Evolutionary conservation across 2,888 invertebrate genomes (phyloP).

Genomic region (Melanchra persicariae): DNA sequence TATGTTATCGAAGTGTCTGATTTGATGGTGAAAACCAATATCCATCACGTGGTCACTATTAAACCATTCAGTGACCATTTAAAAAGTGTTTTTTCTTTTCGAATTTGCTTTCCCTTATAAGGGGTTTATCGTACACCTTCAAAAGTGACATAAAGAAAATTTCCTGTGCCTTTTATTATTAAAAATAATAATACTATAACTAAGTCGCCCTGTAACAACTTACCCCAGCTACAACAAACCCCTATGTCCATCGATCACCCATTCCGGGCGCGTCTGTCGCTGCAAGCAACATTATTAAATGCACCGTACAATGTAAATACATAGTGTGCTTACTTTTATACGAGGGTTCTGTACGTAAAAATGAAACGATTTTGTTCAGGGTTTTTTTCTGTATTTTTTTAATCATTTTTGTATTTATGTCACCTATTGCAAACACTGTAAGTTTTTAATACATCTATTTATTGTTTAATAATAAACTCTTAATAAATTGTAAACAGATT

Average conservation of each 20-base stretch:
- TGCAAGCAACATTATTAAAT: slow-evolving; percentile 52
- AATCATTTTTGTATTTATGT: not conserved
- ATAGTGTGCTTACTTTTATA: not conserved
- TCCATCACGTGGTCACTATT: too few species aligned
- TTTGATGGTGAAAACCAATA: too few species aligned
- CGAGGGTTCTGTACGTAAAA: slow-evolving; percentile 6
- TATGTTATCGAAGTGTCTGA: too few species aligned
- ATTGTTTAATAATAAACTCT: too few species aligned
- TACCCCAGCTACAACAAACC: not conserved
- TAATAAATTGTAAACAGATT: too few species aligned
- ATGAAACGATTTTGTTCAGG: not conserved
- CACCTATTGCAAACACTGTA: too few species aligned
- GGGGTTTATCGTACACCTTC: too few species aligned
- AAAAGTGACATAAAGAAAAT: too few species aligned
- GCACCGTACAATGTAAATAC: slow-evolving; percentile 21
- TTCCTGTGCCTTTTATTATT: not conserved
- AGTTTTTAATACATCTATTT: too few species aligned
- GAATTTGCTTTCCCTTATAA: too few species aligned
- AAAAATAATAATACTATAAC: not conserved
- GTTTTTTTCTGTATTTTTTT: not conserved
- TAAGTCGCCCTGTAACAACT: not conserved
- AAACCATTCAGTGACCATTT: too few species aligned
- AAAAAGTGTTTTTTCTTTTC: too few species aligned
- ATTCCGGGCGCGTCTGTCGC: slow-evolving; percentile 19
- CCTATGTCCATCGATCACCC: slow-evolving; percentile 50